Conservation (phyloP, 2,888 invertebrate genomes). For the Galerucella nymphaeae region DNA sequence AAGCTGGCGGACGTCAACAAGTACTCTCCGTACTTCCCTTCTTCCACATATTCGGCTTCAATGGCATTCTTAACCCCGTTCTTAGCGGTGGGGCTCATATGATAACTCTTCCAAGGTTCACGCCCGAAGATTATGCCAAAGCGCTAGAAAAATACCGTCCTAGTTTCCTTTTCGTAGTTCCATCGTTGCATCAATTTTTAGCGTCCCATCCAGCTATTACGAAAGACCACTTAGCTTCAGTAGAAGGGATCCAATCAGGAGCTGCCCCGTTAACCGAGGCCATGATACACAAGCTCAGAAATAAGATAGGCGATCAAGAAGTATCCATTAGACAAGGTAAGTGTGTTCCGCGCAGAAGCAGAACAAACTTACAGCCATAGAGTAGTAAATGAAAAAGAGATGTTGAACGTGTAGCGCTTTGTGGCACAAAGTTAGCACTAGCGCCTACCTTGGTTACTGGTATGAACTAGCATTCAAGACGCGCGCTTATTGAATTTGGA, state of each 20-base stretch:
- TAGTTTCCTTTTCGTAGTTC: conserved; percentile 76
- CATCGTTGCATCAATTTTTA: conserved; percentile 80
- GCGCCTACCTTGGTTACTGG: too few species aligned
- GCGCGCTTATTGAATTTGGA: too few species aligned
- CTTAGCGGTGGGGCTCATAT: conserved; percentile 72
- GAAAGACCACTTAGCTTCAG: conserved; percentile 73
- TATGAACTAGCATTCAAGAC: too few species aligned
- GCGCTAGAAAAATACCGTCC: conserved; percentile 73
- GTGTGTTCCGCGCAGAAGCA: background rate
- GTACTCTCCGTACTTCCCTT: conserved; percentile 77
- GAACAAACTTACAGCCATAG: background rate
- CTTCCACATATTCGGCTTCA: conserved; percentile 84
- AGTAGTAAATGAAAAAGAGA: too few species aligned
- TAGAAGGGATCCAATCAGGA: conserved; percentile 76
- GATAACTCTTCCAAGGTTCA: conserved; percentile 78
- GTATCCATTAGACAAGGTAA: conserved; percentile 62
- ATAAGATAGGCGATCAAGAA: conserved; percentile 63
- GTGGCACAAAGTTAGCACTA: too few species aligned
- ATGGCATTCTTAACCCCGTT: conserved; percentile 73
- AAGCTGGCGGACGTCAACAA: conserved; percentile 68
- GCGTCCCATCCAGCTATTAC: conserved; percentile 78
- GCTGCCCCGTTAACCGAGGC: conserved; percentile 79
- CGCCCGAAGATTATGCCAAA: conserved; percentile 78
- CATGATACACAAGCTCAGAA: conserved; percentile 72
- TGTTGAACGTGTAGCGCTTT: too few species aligned